A percentile compares a stretch with the other conserved stretches of the same genome.
These are phyloP conservation scores for Colletes latitarsis DNA, from an alignment of 1,140 invertebrate genomes.

Conservation along the genomic window DNA sequence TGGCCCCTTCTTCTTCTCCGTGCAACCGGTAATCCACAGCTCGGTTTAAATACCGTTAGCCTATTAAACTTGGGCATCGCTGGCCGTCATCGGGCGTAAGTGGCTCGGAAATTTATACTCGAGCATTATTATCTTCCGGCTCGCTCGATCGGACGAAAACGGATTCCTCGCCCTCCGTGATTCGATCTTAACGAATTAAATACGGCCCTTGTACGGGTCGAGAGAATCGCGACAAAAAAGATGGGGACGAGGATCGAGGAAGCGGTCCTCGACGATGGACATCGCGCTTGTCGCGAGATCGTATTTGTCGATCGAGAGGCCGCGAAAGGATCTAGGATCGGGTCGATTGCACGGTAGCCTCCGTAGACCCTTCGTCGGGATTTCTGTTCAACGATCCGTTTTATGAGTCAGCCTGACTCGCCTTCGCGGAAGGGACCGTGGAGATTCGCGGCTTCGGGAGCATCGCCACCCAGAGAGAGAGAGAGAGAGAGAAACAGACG, in stretches of 20 bases:
- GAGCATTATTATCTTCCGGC: background rate
- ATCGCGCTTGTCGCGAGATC: conserved; percentile 17
- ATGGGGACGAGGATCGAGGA: conserved; percentile 5
- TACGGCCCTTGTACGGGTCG: background rate
- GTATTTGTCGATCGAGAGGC: conserved; percentile 15
- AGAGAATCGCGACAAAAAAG: background rate
- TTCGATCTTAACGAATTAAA: conserved; percentile 4
- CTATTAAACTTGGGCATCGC: background rate
- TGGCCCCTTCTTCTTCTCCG: background rate
- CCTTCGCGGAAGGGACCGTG: conserved; percentile 44
- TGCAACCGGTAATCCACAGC: background rate
- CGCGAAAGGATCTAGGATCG: conserved; percentile 46
- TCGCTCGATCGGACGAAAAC: background rate
- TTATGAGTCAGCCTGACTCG: conserved; percentile 51
- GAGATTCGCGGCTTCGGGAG: conserved; percentile 41
- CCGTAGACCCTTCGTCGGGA: conserved; percentile 27
- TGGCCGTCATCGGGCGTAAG: background rate
- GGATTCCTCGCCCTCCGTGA: background rate
- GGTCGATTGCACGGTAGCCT: conserved; percentile 50
- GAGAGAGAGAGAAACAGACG: too few relatives aligned
- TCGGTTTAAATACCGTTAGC: conserved; percentile 16
- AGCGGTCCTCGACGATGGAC: conserved; percentile 35
- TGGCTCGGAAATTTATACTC: conserved; percentile 4
- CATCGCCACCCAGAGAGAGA: background rate
- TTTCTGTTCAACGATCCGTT: conserved; percentile 55